Conservation (phyloP, 2,113 vertebrate genomes). For the Narcine bancroftii region DNA sequence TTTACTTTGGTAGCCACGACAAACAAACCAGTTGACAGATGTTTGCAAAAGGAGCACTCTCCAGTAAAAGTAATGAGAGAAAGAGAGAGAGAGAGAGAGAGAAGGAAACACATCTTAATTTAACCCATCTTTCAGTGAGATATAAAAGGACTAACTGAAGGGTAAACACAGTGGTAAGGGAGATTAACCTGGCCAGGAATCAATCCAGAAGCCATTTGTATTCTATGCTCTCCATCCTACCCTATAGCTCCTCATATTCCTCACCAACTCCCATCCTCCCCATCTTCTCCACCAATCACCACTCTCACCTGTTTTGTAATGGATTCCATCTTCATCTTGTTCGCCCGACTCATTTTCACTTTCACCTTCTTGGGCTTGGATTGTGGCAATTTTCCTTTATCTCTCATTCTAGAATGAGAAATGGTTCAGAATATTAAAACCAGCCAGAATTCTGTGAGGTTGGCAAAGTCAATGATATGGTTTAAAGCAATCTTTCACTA, state of each 20-base stretch:
- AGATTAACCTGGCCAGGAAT: not conserved
- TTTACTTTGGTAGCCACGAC: not conserved
- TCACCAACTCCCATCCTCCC: too few species aligned
- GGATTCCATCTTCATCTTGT: conserved; percentile 26
- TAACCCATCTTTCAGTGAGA: too few species aligned
- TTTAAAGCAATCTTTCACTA: not conserved
- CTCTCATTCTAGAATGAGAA: conserved; percentile 55
- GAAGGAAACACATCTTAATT: not conserved
- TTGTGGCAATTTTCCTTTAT: conserved; percentile 61
- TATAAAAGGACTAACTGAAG: not conserved
- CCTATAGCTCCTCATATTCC: not conserved
- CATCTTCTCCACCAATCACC: not conserved
- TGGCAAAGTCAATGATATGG: not conserved
- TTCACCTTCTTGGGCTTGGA: conserved; percentile 52
- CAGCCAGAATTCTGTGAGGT: not conserved
- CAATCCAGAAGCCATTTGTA: not conserved
- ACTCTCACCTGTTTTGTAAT: not conserved
- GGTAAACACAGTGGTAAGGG: not conserved
- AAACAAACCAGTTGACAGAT: not conserved
- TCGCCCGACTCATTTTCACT: conserved; percentile 46
- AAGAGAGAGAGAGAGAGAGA: not conserved
- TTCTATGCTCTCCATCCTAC: not conserved
- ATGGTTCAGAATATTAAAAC: not conserved
- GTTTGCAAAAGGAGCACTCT: not conserved
- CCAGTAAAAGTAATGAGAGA: too few species aligned